Evolutionary conservation across 2,888 invertebrate genomes (phyloP).

Genomic region (Arctia plantaginis): DNA sequence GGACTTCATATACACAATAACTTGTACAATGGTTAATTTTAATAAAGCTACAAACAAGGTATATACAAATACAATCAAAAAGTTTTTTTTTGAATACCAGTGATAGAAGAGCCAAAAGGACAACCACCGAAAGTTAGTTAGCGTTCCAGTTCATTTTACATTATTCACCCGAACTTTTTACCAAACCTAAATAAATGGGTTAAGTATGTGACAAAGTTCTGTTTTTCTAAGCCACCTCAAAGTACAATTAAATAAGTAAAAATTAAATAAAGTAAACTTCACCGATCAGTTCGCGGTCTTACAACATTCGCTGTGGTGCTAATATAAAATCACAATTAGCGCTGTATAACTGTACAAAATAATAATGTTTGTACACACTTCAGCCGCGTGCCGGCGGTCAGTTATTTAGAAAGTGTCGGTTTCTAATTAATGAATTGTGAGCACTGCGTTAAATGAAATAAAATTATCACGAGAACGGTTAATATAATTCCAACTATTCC

Average conservation of each 20-base stretch:
- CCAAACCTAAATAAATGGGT: background rate
- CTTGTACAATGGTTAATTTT: background rate
- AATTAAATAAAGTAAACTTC: background rate
- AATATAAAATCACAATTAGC: conserved; percentile 4
- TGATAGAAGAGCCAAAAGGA: background rate
- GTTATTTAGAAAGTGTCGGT: conserved; percentile 13
- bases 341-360: conserved; percentile 5
- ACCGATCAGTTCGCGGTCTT: background rate
- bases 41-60: too few species aligned
- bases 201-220: background rate
- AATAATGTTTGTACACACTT: conserved; percentile 23
- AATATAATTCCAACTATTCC: conserved; percentile 42
- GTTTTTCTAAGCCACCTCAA: background rate
- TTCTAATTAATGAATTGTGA: conserved; percentile 28
- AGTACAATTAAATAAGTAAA: too few species aligned
- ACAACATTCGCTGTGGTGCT: background rate
- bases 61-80: too few species aligned
- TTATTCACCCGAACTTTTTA: background rate
- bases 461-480: conserved; percentile 35
- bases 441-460: conserved; percentile 28
- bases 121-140: background rate
- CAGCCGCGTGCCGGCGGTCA: conserved; percentile 4
- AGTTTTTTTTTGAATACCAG: too few species aligned
- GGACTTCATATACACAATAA: background rate
- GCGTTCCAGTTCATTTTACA: background rate